Evolutionary conservation across 2,113 vertebrate species (phyloP).

Genomic region (Ginglymostoma cirratum): DNA sequence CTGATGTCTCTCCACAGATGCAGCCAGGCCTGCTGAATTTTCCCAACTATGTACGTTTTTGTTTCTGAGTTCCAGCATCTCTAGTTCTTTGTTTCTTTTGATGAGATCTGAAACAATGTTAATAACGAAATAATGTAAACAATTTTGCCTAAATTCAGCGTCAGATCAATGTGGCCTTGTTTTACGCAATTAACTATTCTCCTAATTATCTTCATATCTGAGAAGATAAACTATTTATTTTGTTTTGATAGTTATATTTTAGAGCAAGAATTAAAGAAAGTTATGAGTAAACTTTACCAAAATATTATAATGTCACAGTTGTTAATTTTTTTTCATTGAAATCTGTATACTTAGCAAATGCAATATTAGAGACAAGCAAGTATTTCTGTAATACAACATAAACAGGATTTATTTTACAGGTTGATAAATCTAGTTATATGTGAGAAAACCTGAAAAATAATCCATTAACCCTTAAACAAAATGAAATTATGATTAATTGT

Average conservation of each 20-base stretch:
- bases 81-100: too few species aligned
- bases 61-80: too few species aligned
- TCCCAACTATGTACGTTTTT: too few species aligned
- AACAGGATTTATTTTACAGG: not conserved
- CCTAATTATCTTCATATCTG: not conserved
- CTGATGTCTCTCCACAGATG: too few species aligned
- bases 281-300: not conserved
- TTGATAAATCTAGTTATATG: not conserved
- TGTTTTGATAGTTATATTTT: not conserved
- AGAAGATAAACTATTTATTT: not conserved
- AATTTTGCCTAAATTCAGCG: not conserved
- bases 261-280: not conserved
- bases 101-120: too few species aligned
- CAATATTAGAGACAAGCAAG: not conserved
- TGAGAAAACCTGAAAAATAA: not conserved
- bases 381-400: not conserved
- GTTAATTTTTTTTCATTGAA: not conserved
- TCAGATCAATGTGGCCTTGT: not conserved
- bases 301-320: not conserved
- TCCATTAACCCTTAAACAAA: not conserved
- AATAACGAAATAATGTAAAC: not conserved
- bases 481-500: slow-evolving; percentile 11
- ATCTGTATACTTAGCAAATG: too few species aligned
- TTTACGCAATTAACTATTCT: not conserved
- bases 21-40: too few species aligned